Evolutionary conservation across 2,113 vertebrate genomes (phyloP), one percentile per base, ranked within the genome.

Genomic region (Tor tambroides): DNA sequence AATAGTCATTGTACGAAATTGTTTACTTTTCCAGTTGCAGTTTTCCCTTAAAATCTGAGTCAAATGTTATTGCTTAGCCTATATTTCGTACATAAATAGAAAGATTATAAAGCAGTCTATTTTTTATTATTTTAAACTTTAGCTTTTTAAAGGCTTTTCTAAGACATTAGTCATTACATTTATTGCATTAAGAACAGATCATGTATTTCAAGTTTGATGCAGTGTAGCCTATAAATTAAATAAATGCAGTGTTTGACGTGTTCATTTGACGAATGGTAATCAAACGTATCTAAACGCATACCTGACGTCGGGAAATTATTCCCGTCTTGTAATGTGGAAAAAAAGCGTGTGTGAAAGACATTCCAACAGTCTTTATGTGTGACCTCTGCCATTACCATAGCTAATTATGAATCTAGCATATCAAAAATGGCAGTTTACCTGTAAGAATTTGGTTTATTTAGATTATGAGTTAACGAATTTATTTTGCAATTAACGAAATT

Each of bases 391-490:
- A 43, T 43, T 46, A 86, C 35, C 49, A 28, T 35, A 32, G 59
- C 23, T 23, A 80, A 21, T 59, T 61, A 21, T 69, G 9, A 9
- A 30, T 67, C 2, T 43, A 46, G 61, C 32, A 71, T 30, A n/a
- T 79, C 1, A 3, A 54, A 83, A 28, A 30, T 35, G 30, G 38
- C 21, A 17, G 28, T 43, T 14, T 69, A 7, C 79, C 11, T 35
- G 14, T 75, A 69, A 14, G 63, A 74, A 87, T 76, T 89, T 87
- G 56, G 81, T 89, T 89, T 85, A 43, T 75, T 80, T 49, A 46
- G n/a, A 81, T 46, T 6, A 19, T 1, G 1, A 56, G 9, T 49
- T 67, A 89, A 89, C 85, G 85, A 89, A 81, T 81, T 69, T 43
- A 30, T 32, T 85, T 81, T 41, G 26, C 23, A 49, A 51, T 43